Conservation (phyloP, 2,888 invertebrate genomes). For the Hemithea aestivaria region DNA sequence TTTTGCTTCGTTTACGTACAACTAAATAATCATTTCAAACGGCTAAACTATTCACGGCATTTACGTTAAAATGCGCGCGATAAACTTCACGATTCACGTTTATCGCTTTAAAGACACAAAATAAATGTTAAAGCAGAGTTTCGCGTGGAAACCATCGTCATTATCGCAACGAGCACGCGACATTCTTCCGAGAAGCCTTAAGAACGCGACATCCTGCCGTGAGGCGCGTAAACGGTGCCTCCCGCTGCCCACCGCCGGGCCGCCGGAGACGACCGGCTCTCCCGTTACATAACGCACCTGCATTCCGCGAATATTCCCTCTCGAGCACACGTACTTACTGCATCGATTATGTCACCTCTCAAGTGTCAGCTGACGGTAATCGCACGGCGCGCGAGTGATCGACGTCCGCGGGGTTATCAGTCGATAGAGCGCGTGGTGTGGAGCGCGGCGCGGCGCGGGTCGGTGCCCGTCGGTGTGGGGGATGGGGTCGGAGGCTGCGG, state of each 20-base stretch:
- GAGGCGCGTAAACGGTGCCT: conserved; percentile 21
- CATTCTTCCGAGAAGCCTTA: conserved; percentile 31
- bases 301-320: conserved; percentile 51
- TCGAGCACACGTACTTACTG: conserved; percentile 70
- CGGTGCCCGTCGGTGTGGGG: conserved; percentile 47
- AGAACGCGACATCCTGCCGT: conserved; percentile 30
- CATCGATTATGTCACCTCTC: conserved; percentile 74
- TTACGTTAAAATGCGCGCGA: conserved; percentile 7
- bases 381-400: conserved; percentile 30
- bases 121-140: conserved; percentile 15
- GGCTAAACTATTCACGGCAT: conserved; percentile 12
- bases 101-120: conserved; percentile 9
- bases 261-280: conserved; percentile 22
- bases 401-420: conserved; percentile 35
- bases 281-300: conserved; percentile 72
- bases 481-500: conserved; percentile 67
- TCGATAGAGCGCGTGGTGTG: conserved; percentile 40
- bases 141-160: conserved; percentile 30
- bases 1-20: conserved; percentile 35
- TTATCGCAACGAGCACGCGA: conserved; percentile 31
- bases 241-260: conserved; percentile 11
- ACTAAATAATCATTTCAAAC: conserved; percentile 20
- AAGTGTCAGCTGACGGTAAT: conserved; percentile 66
- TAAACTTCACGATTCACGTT: conserved; percentile 3
- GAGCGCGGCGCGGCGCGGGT: conserved; percentile 28